A percentile compares a stretch with the other conserved stretches of the same genome.
These are phyloP conservation scores for Apostichopus californicus DNA, from an alignment of 35 echinoderm and acorn worm species.

Conservation along the genomic window DNA sequence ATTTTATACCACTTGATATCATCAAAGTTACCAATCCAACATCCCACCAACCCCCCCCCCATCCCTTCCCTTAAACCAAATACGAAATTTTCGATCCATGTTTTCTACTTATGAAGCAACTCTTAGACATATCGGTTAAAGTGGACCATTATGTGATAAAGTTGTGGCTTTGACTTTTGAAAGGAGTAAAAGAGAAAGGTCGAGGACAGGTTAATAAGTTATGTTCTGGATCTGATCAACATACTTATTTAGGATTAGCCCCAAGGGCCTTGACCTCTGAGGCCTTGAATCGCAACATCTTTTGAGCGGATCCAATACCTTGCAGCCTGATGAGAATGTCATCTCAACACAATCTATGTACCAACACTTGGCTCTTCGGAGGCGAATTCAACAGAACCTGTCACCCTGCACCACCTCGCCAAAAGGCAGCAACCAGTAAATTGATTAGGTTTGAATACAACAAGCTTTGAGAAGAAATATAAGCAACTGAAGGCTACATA, in stretches of 20 bases:
- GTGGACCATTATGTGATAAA: neutral
- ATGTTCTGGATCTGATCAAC: conserved; percentile 88
- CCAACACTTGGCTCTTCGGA: conserved; percentile 78
- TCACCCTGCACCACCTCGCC: conserved; percentile 19
- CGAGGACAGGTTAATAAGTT: conserved; percentile 63
- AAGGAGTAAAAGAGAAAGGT: neutral
- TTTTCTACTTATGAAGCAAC: too few relatives aligned
- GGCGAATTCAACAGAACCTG: conserved; percentile 62
- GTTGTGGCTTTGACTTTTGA: too few relatives aligned
- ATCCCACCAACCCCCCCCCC: neutral
- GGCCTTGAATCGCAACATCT: conserved; percentile 91
- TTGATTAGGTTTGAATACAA: neutral
- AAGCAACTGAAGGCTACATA: neutral
- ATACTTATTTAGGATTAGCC: conserved; percentile 74
- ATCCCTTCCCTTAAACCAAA: too few relatives aligned
- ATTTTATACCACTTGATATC: neutral
- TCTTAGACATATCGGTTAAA: too few relatives aligned
- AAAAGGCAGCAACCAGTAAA: conserved; percentile 1
- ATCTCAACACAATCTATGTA: conserved; percentile 92
- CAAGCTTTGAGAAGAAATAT: conserved; percentile 30
- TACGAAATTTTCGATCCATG: too few relatives aligned
- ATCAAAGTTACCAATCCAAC: neutral
- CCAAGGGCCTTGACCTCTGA: conserved; percentile 67
- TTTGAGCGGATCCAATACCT: conserved; percentile 86
- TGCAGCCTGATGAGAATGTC: conserved; percentile 70